These are phyloP conservation scores for Eumacrocentrus americanus DNA, from an alignment of 2,888 invertebrate species.

Conservation along the genomic window DNA sequence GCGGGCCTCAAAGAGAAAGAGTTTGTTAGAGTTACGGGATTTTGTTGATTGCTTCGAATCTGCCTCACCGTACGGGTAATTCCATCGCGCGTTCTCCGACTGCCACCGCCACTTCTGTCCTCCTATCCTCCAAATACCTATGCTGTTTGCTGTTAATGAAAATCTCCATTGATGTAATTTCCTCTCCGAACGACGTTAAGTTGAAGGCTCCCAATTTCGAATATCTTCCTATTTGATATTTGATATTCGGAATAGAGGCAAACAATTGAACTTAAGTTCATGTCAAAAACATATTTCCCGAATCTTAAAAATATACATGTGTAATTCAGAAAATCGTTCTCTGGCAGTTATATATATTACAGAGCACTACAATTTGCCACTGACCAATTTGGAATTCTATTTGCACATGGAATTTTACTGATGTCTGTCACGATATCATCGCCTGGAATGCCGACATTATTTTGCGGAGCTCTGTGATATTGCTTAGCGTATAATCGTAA, in stretches of 20 bases:
- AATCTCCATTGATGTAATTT: too few relatives aligned
- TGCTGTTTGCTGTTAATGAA: too few relatives aligned
- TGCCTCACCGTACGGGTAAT: slow-evolving; percentile 34
- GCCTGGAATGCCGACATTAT: too few relatives aligned
- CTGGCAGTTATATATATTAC: too few relatives aligned
- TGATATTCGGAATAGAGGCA: background rate
- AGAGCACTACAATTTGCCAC: too few relatives aligned
- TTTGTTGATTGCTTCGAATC: slow-evolving; percentile 51
- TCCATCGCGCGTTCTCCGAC: background rate
- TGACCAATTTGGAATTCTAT: slow-evolving; percentile 51
- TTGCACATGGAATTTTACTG: slow-evolving; percentile 55
- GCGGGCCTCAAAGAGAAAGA: slow-evolving; percentile 27
- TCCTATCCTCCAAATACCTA: too few relatives aligned
- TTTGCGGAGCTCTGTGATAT: too few relatives aligned
- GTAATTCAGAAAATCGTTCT: background rate
- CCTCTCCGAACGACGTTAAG: too few relatives aligned
- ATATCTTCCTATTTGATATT: too few relatives aligned
- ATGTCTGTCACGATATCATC: slow-evolving; percentile 51
- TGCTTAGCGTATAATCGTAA: too few relatives aligned
- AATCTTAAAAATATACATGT: slow-evolving; percentile 6
- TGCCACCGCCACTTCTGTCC: background rate
- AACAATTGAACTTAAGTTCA: background rate
- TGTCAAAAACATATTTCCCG: background rate
- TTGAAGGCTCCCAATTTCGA: too few relatives aligned
- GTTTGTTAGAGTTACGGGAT: slow-evolving; percentile 46